Evolutionary conservation across 1,140 invertebrate genomes (phyloP), one percentile per base, ranked within the genome.

Genomic region (Nymphalis io): DNA sequence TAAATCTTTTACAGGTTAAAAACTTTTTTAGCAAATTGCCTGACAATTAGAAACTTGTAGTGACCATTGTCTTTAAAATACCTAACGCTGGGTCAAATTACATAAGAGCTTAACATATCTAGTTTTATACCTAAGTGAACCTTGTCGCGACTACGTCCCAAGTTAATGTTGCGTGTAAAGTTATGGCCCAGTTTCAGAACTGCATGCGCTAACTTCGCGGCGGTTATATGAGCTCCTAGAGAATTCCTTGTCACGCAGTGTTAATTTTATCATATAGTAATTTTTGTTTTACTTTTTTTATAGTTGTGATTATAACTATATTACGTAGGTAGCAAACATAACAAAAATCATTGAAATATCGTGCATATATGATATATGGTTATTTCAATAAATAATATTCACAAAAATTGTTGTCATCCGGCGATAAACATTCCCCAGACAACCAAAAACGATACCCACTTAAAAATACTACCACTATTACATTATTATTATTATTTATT

Each of bases 81-180:
- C n/a, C 15, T 5, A 46, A 46, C 27, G 27, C 27, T 8, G 27
- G 27, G 27, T 18, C 46, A 8, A 51, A 20, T 53, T n/a, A 64
- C 38, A 39, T 18, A 42, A 53, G 18, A 51, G 62, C 33, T 21
- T 55, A 33, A 16, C 62, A 15, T 58, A 71, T 72, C 40, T 55
- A 76, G 44, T 33, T 42, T 70, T 70, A 75, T 61, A 64, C 44
- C 42, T 20, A 51, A 18, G 59, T 63, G 20, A 57, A 61, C 74
- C 70, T 69, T 77, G 82, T 84, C 82, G 84, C 80, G 81, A 81
- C 84, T 79, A 76, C 74, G 76, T 78, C 78, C 80, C 78, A 84
- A 84, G 82, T 89, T 90, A 90, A 88, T 88, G 85, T 90, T 86
- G 85, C 85, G 83, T 90, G 84, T 85, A 82, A 86, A 90, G 79